A percentile compares a stretch with the other conserved stretches of the same genome.
Evolutionary conservation across 2,888 invertebrate species (phyloP).

Genomic region (Zootermopsis nevadensis): DNA sequence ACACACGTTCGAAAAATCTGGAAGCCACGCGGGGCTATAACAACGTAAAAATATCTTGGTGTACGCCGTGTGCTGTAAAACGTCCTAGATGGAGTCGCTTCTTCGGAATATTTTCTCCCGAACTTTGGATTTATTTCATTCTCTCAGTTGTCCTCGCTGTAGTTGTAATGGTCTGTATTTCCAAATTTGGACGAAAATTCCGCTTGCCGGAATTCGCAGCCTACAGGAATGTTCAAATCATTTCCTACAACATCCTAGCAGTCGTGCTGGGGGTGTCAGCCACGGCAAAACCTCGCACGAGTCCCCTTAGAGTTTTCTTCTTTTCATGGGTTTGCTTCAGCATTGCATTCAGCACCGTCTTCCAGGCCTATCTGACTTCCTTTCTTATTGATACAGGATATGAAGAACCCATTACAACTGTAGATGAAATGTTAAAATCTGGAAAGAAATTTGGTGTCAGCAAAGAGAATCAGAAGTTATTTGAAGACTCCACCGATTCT

Average conservation of each 20-base stretch:
- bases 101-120: not conserved
- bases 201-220: not conserved
- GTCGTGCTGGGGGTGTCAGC: not conserved
- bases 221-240: not conserved
- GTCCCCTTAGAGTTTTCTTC: not conserved
- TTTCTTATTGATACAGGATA: not conserved
- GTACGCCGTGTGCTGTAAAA: not conserved
- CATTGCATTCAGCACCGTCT: not conserved
- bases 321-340: not conserved
- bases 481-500: not conserved
- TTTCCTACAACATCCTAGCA: not conserved
- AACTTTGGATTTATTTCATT: not conserved
- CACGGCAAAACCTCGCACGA: not conserved
- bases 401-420: not conserved
- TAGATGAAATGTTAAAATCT: not conserved
- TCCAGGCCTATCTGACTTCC: not conserved
- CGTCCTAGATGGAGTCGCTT: not conserved
- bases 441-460: not conserved
- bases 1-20: not conserved
- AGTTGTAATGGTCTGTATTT: not conserved
- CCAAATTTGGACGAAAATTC: not conserved
- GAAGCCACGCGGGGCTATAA: not conserved
- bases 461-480: no score
- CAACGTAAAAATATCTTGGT: not conserved
- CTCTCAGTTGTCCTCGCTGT: not conserved